A percentile compares a stretch with the other conserved stretches of the same genome.
phyloP scores from a whole-genome alignment of 2,888 invertebrate genomes.

The Scrobipalpa costella region DNA sequence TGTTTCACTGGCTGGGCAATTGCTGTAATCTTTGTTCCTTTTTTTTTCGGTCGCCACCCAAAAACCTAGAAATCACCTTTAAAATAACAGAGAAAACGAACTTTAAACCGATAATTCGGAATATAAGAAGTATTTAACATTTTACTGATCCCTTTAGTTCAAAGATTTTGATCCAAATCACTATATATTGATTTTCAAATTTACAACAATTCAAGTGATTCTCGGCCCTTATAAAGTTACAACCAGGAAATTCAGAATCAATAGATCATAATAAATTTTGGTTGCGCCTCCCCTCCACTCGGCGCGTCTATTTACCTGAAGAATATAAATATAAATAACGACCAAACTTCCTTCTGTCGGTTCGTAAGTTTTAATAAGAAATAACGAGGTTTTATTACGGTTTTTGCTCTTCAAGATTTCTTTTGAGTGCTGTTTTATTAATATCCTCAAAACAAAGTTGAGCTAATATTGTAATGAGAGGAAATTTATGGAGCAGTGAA shows the following conservation, averaged over 20 bases:
- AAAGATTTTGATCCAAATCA: no score
- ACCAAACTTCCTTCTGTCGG: constrained; percentile 55
- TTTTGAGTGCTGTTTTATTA: constrained; percentile 20
- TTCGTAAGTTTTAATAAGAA: constrained; percentile 28
- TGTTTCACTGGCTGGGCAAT: no score
- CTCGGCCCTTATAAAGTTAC: constrained; percentile 1
- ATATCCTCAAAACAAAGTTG: constrained; percentile 2
- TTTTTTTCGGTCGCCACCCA: no score
- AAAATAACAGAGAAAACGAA: no score
- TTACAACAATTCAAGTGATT: neutral
- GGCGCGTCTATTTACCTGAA: constrained; percentile 53
- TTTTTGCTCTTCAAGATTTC: constrained; percentile 20
- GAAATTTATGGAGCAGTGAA: constrained; percentile 5
- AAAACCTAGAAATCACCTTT: no score
- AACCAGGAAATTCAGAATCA: constrained; percentile 52
- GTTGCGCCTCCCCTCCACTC: constrained; percentile 41
- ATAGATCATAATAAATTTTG: constrained; percentile 68
- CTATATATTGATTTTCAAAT: no score
- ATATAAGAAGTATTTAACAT: no score
- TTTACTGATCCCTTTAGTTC: no score
- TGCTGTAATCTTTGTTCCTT: no score
- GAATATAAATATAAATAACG: constrained; percentile 64
- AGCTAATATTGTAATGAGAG: constrained; percentile 11
- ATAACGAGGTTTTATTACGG: constrained; percentile 28
- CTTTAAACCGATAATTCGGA: no score